Percentiles rank a stretch among this genome's conserved stretches.
phyloP scores from a whole-genome alignment of 2,888 invertebrate species.

The Ophioninae sp. region DNA sequence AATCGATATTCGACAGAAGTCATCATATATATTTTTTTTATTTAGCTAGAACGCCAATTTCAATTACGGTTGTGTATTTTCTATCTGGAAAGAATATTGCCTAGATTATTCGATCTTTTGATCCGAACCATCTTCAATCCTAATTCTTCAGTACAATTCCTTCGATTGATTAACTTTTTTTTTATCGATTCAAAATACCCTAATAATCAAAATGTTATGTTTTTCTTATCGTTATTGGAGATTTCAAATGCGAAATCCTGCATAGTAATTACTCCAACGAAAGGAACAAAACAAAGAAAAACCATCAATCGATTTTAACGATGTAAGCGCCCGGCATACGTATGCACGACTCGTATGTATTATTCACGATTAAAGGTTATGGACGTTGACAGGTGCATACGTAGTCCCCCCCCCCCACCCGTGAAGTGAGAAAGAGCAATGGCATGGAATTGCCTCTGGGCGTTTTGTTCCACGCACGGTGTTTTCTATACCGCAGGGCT shows the following conservation, averaged over 20 bases:
- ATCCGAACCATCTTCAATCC: too few relatives aligned
- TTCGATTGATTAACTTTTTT: not conserved
- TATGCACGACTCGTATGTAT: constrained; percentile 20
- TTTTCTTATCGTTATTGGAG: not conserved
- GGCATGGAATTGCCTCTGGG: constrained; percentile 22
- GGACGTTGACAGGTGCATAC: constrained; percentile 19
- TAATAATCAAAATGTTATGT: not conserved
- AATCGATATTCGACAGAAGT: too few relatives aligned
- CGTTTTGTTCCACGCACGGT: constrained; percentile 19
- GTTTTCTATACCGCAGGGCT: not conserved
- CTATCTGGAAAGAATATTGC: too few relatives aligned
- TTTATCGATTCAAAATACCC: not conserved
- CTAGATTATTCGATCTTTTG: too few relatives aligned
- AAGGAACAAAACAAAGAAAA: not conserved
- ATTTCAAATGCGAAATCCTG: not conserved
- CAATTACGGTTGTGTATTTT: too few relatives aligned
- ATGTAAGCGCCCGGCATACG: not conserved
- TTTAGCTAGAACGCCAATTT: too few relatives aligned
- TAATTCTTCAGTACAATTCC: not conserved
- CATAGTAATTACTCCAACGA: not conserved
- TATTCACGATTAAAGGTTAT: constrained; percentile 54
- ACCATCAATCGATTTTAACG: not conserved
- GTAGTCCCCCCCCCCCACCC: not conserved
- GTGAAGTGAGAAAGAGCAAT: constrained; percentile 11
- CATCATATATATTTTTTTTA: too few relatives aligned